phyloP scores from a whole-genome alignment of 2,113 vertebrate genomes.

The Hyaena hyaena region DNA sequence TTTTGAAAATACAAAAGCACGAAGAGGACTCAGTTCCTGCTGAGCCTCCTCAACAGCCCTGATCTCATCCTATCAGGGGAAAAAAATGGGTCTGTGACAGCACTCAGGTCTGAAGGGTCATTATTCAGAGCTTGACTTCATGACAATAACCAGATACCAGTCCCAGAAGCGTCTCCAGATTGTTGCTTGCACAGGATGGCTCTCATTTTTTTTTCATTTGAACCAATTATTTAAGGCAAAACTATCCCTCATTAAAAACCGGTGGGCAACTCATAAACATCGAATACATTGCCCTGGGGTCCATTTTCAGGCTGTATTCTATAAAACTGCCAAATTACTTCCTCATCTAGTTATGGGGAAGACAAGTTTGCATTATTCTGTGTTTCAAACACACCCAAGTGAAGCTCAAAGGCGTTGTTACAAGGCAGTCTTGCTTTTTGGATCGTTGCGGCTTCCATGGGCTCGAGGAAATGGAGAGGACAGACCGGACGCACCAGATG shows the following conservation, averaged over 20 bases:
- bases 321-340: conserved; percentile 38
- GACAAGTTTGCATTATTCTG: background rate
- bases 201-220: background rate
- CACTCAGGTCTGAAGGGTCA: background rate
- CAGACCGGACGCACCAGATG: background rate
- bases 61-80: background rate
- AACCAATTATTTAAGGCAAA: conserved; percentile 74
- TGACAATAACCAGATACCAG: background rate
- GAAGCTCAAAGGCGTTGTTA: background rate
- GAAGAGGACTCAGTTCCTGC: background rate
- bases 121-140: background rate
- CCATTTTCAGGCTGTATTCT: conserved; percentile 46
- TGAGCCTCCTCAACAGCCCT: background rate
- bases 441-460: background rate
- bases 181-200: background rate
- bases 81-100: background rate
- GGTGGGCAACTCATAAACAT: conserved; percentile 62
- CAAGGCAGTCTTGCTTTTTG: background rate
- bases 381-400: background rate
- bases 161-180: background rate
- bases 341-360: background rate
- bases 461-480: background rate
- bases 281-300: conserved; percentile 20
- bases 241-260: conserved; percentile 61
- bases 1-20: conserved; percentile 34